Evolutionary conservation across 2,797 vertebrate genomes (phyloP).

Genomic region (Sebastes vulpes): DNA sequence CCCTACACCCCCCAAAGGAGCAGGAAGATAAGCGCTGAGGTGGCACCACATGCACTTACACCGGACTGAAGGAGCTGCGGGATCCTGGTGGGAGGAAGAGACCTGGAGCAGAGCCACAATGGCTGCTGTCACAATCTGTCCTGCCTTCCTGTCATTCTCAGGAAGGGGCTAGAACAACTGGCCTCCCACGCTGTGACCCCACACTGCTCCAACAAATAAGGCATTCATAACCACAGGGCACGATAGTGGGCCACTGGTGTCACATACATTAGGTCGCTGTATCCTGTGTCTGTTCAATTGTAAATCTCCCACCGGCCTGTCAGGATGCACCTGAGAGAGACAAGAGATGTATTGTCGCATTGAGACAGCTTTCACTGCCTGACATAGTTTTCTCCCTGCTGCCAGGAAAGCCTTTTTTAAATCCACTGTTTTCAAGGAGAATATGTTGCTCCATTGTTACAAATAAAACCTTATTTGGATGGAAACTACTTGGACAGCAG

Average conservation of each 20-base stretch:
- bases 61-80: constrained; percentile 53
- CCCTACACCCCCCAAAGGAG: constrained; percentile 35
- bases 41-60: constrained; percentile 32
- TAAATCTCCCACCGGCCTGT: constrained; percentile 59
- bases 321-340: constrained; percentile 65
- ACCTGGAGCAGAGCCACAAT: constrained; percentile 78
- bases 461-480: constrained; percentile 19
- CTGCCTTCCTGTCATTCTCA: constrained; percentile 70
- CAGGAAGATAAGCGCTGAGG: constrained; percentile 63
- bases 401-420: constrained; percentile 3
- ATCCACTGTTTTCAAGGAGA: neutral
- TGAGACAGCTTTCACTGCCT: constrained; percentile 7
- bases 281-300: constrained; percentile 64
- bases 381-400: neutral
- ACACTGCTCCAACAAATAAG: constrained; percentile 72
- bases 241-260: constrained; percentile 48
- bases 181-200: constrained; percentile 76
- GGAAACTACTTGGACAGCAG: constrained; percentile 1
- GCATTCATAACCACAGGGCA: constrained; percentile 59
- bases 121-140: constrained; percentile 78
- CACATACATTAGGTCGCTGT: constrained; percentile 50
- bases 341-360: constrained; percentile 30
- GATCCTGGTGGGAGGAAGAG: constrained; percentile 75
- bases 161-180: constrained; percentile 79
- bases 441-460: neutral